Percentiles rank a stretch among this genome's conserved stretches.
phyloP scores from a whole-genome alignment of 2,797 vertebrate genomes.

The Xiphophorus birchmanni region DNA sequence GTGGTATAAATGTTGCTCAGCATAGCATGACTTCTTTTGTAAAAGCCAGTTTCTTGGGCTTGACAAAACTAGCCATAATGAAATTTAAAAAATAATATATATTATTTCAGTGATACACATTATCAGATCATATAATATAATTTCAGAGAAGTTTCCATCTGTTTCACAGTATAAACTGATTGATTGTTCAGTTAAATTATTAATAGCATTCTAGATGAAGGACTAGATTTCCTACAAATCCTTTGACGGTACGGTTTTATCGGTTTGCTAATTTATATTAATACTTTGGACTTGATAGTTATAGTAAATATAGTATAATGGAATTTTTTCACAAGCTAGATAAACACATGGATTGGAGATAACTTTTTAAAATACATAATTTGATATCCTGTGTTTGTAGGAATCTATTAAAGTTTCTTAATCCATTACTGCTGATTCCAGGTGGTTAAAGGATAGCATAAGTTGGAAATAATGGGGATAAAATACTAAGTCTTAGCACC shows the following conservation, averaged over 20 bases:
- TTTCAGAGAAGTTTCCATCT: background rate
- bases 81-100: background rate
- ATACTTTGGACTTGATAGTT: background rate
- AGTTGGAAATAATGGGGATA: background rate
- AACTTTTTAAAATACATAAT: background rate
- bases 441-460: background rate
- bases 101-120: background rate
- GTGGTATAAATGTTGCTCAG: constrained; percentile 42
- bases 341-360: background rate
- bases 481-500: background rate
- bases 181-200: background rate
- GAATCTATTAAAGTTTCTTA: background rate
- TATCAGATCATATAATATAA: background rate
- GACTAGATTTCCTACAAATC: background rate
- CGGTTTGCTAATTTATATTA: background rate
- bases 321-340: background rate
- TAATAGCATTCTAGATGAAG: background rate
- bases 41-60: constrained; percentile 58
- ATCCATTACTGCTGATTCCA: background rate
- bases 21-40: constrained; percentile 50
- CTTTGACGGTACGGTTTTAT: background rate
- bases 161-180: background rate
- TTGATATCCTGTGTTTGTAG: background rate
- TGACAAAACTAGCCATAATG: constrained; percentile 34
- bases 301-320: background rate